These are phyloP conservation scores for Neodon shergylaensis DNA, from an alignment of 2,113 vertebrate species.

Conservation along the genomic window DNA sequence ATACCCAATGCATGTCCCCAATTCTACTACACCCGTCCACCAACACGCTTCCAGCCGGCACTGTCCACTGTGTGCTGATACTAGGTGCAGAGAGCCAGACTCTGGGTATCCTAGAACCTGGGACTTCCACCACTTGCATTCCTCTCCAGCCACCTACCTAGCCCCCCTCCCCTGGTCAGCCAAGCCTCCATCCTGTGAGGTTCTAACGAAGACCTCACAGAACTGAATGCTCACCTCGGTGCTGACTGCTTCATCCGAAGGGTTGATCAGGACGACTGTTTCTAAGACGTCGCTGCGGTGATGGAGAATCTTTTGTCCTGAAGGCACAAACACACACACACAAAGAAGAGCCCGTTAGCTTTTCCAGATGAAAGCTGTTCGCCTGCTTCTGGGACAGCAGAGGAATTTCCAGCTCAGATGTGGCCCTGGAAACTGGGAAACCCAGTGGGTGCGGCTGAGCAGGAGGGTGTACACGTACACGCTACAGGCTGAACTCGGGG, in stretches of 20 bases:
- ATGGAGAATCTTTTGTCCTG: conserved; percentile 98
- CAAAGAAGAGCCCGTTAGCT: conserved; percentile 62
- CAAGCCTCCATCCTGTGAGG: not conserved
- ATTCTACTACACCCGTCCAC: not conserved
- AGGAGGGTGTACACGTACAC: not conserved
- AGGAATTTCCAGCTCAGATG: not conserved
- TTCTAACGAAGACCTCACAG: accelerated
- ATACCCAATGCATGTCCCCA: not conserved
- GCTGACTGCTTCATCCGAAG: conserved; percentile 97
- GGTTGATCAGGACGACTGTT: conserved; percentile 98
- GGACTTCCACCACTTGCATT: not conserved
- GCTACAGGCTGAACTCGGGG: not conserved
- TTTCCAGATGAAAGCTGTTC: not conserved
- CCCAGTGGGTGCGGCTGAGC: not conserved
- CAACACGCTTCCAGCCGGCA: not conserved
- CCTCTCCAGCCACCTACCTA: not conserved
- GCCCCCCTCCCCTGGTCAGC: not conserved
- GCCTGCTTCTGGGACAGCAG: not conserved
- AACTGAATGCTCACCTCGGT: conserved; percentile 89
- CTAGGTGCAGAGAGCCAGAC: not conserved
- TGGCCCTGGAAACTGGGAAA: not conserved
- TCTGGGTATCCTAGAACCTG: not conserved
- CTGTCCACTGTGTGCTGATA: not conserved
- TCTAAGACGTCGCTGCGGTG: conserved; percentile 97
- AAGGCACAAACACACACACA: conserved; percentile 69